Percentiles rank a stretch among this genome's conserved stretches.
Evolutionary conservation across 2,888 invertebrate species (phyloP).

Genomic region (Tetramorium bicarinatum): DNA sequence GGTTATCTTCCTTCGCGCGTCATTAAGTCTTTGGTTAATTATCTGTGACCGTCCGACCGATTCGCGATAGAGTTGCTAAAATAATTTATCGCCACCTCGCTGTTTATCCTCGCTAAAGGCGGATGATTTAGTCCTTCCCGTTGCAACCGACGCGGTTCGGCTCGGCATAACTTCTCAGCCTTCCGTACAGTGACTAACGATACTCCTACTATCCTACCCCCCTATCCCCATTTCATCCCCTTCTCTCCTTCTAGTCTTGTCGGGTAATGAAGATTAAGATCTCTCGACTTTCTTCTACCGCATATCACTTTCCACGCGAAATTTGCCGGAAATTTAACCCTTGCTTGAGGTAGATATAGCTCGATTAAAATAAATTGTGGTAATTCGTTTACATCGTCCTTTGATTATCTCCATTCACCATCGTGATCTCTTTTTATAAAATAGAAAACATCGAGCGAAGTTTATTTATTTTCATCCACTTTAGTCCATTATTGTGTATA

Average conservation of each 20-base stretch:
- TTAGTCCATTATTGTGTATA: background rate
- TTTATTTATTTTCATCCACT: slow-evolving; percentile 5
- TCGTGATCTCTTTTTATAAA: background rate
- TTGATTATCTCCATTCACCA: slow-evolving; percentile 13
- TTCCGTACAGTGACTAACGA: slow-evolving; percentile 65
- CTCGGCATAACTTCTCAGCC: slow-evolving; percentile 59
- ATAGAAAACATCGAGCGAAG: background rate
- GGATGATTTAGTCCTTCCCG: slow-evolving; percentile 68
- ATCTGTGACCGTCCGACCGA: slow-evolving; percentile 46
- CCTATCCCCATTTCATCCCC: slow-evolving; percentile 29
- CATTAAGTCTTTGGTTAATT: slow-evolving; percentile 62
- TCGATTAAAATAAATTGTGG: slow-evolving; percentile 31
- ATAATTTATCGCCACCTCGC: slow-evolving; percentile 73
- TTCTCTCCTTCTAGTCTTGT: slow-evolving; percentile 42
- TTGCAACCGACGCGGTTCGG: slow-evolving; percentile 28
- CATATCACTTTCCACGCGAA: slow-evolving; percentile 30
- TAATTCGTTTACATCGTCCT: slow-evolving; percentile 40
- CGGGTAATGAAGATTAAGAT: slow-evolving; percentile 73
- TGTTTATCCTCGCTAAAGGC: slow-evolving; percentile 71
- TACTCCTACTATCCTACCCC: slow-evolving; percentile 57
- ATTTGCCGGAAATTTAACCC: slow-evolving; percentile 45
- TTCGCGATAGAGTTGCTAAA: slow-evolving; percentile 63
- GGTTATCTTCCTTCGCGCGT: slow-evolving; percentile 54
- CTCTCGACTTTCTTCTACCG: slow-evolving; percentile 62
- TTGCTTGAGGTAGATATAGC: slow-evolving; percentile 23